phyloP scores from a whole-genome alignment of 2,888 invertebrate genomes.

The Imbricaverruca yamaguchii region DNA sequence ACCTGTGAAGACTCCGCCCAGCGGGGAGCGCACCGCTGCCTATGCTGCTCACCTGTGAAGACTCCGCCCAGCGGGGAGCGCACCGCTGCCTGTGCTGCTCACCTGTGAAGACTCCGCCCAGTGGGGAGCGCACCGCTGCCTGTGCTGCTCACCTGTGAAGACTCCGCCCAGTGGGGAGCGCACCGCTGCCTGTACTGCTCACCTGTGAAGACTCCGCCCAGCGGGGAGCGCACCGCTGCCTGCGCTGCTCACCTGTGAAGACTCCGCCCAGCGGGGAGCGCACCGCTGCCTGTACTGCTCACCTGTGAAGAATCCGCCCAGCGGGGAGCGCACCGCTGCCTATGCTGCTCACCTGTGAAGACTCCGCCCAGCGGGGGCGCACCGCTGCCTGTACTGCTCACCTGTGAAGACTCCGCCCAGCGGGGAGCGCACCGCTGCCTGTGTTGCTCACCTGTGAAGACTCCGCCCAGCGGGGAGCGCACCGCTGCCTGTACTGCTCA shows the following conservation, averaged over 20 bases:
- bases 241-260: constrained; percentile 41
- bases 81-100: constrained; percentile 44
- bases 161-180: constrained; percentile 74
- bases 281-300: constrained; percentile 44
- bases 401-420: constrained; percentile 64
- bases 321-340: constrained; percentile 64
- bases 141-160: constrained; percentile 41
- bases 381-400: constrained; percentile 44
- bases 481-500: constrained; percentile 44
- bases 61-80: constrained; percentile 74
- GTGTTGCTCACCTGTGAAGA: constrained; percentile 46
- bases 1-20: constrained; percentile 64
- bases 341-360: constrained; percentile 41
- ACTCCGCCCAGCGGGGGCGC: constrained; percentile 70
- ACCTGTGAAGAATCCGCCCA: constrained; percentile 64
- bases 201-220: constrained; percentile 64
- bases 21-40: constrained; percentile 64
- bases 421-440: constrained; percentile 63
- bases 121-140: constrained; percentile 64
- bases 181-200: constrained; percentile 44
- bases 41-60: constrained; percentile 41
- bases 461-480: constrained; percentile 70
- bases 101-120: constrained; percentile 64
- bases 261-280: constrained; percentile 74
- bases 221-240: constrained; percentile 64